phyloP scores from a whole-genome alignment of 2,797 vertebrate species.

The Enoplosus armatus region DNA sequence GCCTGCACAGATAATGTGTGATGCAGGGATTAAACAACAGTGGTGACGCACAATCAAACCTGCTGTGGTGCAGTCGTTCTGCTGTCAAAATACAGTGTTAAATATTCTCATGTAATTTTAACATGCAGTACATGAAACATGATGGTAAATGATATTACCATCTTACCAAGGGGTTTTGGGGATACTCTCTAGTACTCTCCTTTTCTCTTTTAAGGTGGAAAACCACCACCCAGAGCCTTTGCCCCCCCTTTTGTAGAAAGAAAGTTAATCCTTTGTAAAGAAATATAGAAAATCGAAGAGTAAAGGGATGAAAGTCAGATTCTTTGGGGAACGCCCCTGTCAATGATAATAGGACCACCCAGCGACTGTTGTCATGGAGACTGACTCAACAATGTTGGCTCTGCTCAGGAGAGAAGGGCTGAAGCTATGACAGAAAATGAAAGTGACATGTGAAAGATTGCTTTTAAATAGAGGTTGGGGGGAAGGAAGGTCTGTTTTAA shows the following conservation, averaged over 20 bases:
- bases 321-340: slow-evolving; percentile 32
- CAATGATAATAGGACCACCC: slow-evolving; percentile 63
- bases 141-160: not conserved
- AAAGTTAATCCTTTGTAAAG: slow-evolving; percentile 20
- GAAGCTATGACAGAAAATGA: slow-evolving; percentile 58
- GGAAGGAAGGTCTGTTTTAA: not conserved
- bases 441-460: slow-evolving; percentile 66
- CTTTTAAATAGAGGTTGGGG: slow-evolving; percentile 20
- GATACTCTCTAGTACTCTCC: not conserved
- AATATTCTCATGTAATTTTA: not conserved
- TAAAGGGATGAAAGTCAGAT: slow-evolving; percentile 38
- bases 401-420: slow-evolving; percentile 27
- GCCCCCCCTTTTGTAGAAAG: not conserved
- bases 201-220: not conserved
- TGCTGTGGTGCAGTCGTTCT: not conserved
- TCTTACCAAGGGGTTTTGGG: not conserved
- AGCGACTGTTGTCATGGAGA: slow-evolving; percentile 72
- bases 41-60: not conserved
- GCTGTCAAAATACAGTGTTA: slow-evolving; percentile 24
- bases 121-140: not conserved
- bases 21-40: slow-evolving; percentile 36
- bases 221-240: not conserved
- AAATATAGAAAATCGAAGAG: slow-evolving; percentile 46
- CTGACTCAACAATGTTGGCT: slow-evolving; percentile 64
- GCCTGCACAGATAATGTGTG: slow-evolving; percentile 38